Conservation (phyloP, 2,113 vertebrate species). For the Bucco capensis region DNA sequence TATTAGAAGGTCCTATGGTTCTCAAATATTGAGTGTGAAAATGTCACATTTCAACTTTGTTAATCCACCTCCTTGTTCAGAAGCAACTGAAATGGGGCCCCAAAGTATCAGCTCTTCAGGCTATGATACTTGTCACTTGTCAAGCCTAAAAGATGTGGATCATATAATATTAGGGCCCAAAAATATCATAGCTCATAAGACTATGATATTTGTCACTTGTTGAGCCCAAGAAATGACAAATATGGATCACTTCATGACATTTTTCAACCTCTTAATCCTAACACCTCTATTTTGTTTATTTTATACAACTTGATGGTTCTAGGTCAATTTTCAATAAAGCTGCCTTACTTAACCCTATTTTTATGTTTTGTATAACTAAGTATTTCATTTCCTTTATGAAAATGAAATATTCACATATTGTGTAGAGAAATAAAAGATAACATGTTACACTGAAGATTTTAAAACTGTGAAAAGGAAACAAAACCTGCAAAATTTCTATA, state of each 20-base stretch:
- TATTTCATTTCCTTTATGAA: not conserved
- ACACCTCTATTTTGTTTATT: not conserved
- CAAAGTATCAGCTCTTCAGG: not conserved
- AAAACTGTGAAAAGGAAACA: not conserved
- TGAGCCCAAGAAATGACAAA: not conserved
- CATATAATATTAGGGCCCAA: not conserved
- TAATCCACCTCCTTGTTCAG: not conserved
- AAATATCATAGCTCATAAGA: not conserved
- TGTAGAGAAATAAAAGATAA: not conserved
- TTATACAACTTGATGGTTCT: not conserved
- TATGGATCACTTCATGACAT: not conserved
- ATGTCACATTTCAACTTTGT: not conserved
- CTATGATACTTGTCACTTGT: not conserved
- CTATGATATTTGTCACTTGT: not conserved
- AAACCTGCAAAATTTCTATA: not conserved
- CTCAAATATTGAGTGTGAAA: not conserved
- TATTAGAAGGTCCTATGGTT: not conserved
- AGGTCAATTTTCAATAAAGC: not conserved
- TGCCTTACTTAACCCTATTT: not conserved
- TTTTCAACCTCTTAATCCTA: constrained; percentile 14
- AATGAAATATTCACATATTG: not conserved
- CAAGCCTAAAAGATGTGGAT: not conserved
- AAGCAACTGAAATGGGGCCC: not conserved
- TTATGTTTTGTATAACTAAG: not conserved
- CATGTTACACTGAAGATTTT: not conserved